Conservation (phyloP, 2,888 invertebrate species). For the Aphelenchoides bicaudatus region DNA sequence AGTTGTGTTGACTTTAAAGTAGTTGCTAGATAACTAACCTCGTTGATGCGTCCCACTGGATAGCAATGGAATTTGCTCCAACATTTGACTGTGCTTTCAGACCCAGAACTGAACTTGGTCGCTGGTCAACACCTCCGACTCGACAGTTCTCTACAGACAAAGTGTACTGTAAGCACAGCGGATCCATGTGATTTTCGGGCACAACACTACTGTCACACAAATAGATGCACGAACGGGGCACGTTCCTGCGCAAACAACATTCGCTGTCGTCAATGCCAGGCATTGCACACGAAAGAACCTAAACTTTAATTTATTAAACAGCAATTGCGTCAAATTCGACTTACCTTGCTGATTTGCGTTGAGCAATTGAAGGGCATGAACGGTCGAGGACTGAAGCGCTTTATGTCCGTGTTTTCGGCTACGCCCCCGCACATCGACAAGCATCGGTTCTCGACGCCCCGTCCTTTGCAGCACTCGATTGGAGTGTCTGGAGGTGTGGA, state of each 20-base stretch:
- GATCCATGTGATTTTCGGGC: conserved; percentile 30
- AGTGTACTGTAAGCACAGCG: conserved; percentile 26
- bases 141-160: conserved; percentile 28
- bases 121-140: conserved; percentile 28
- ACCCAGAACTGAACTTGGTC: conserved; percentile 24
- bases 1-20: too few species aligned
- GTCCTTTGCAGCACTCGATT: conserved; percentile 34
- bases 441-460: conserved; percentile 32
- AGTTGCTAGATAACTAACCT: too few species aligned
- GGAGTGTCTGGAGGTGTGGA: conserved; percentile 35
- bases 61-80: conserved; percentile 4
- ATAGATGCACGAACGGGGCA: conserved; percentile 39
- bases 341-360: conserved; percentile 39
- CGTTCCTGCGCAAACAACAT: conserved; percentile 25
- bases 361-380: conserved; percentile 38
- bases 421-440: conserved; percentile 36
- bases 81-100: conserved; percentile 19
- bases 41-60: conserved; percentile 22
- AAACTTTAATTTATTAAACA: too few species aligned
- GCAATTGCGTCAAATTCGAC: too few species aligned
- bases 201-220: conserved; percentile 32
- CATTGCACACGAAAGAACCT: conserved; percentile 43
- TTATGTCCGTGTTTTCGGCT: conserved; percentile 22
- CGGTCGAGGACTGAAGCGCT: conserved; percentile 33
- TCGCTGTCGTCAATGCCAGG: conserved; percentile 27